Percentiles rank a stretch among this genome's conserved stretches.
phyloP scores from a whole-genome alignment of 1,140 invertebrate species.

The Galleria mellonella region DNA sequence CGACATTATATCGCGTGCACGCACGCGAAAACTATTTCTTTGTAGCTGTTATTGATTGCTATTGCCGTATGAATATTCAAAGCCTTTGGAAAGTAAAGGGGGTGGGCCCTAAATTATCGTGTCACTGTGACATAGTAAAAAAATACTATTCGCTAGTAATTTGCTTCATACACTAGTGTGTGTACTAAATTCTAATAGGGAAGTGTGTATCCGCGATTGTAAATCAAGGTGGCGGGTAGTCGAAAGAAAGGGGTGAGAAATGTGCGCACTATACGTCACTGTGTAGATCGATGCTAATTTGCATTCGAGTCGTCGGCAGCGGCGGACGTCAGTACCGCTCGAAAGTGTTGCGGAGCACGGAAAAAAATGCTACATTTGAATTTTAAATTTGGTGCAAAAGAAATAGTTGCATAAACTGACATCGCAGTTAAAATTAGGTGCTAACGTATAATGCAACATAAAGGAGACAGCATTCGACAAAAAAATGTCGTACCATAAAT shows the following conservation, averaged over 20 bases:
- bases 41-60: constrained; percentile 68
- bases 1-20: constrained; percentile 65
- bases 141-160: constrained; percentile 43
- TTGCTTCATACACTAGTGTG: background rate
- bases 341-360: constrained; percentile 56
- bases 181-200: constrained; percentile 28
- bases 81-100: constrained; percentile 89
- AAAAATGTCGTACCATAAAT: constrained; percentile 6
- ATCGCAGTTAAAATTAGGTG: constrained; percentile 53
- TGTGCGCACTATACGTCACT: constrained; percentile 56
- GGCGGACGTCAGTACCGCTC: constrained; percentile 59
- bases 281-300: constrained; percentile 68
- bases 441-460: constrained; percentile 36
- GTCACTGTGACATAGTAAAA: constrained; percentile 63
- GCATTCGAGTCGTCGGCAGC: constrained; percentile 51
- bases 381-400: constrained; percentile 63
- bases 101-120: constrained; percentile 74
- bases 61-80: constrained; percentile 71
- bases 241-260: constrained; percentile 66
- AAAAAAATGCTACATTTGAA: constrained; percentile 66
- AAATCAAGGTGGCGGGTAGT: constrained; percentile 66
- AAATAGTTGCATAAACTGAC: constrained; percentile 59
- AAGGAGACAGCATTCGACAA: constrained; percentile 9
- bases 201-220: constrained; percentile 58
- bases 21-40: constrained; percentile 68